phyloP scores from a whole-genome alignment of 2,888 invertebrate genomes.

The Congeria kusceri region DNA sequence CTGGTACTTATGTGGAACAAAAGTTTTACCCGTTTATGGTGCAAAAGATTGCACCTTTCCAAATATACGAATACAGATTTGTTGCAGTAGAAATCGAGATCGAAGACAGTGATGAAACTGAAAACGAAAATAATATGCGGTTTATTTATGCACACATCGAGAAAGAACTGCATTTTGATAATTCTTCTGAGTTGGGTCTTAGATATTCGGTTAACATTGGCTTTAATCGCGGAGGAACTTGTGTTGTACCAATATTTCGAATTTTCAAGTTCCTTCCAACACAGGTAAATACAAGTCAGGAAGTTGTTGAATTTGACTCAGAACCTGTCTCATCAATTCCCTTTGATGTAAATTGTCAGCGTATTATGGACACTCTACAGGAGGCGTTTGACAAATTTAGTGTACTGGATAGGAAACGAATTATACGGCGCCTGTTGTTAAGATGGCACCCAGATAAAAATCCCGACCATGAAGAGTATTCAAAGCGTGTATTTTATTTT shows the following conservation, averaged over 20 bases:
- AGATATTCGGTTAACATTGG: slow-evolving; percentile 26
- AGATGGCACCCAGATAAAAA: slow-evolving; percentile 70
- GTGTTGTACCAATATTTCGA: slow-evolving; percentile 27
- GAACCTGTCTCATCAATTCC: slow-evolving; percentile 15
- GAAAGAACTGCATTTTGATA: background rate
- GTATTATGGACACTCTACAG: slow-evolving; percentile 26
- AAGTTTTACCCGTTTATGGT: slow-evolving; percentile 51
- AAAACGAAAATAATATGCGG: background rate
- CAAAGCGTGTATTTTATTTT: slow-evolving; percentile 57
- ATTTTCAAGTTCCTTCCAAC: slow-evolving; percentile 35
- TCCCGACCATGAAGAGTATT: slow-evolving; percentile 46
- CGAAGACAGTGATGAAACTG: slow-evolving; percentile 30
- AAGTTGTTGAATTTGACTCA: slow-evolving; percentile 5
- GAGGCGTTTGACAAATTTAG: slow-evolving; percentile 48
- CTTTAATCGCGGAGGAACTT: background rate
- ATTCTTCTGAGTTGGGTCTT: slow-evolving; percentile 3
- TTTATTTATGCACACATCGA: background rate
- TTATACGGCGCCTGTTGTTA: slow-evolving; percentile 51
- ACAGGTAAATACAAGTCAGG: background rate
- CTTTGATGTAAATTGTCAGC: slow-evolving; percentile 39
- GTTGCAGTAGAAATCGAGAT: slow-evolving; percentile 51
- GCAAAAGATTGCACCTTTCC: slow-evolving; percentile 32
- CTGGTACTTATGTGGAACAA: slow-evolving; percentile 52
- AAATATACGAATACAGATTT: slow-evolving; percentile 39
- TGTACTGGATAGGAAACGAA: slow-evolving; percentile 39